Conservation (phyloP, 2,797 vertebrate genomes). For the Neopelma chrysocephalum region DNA sequence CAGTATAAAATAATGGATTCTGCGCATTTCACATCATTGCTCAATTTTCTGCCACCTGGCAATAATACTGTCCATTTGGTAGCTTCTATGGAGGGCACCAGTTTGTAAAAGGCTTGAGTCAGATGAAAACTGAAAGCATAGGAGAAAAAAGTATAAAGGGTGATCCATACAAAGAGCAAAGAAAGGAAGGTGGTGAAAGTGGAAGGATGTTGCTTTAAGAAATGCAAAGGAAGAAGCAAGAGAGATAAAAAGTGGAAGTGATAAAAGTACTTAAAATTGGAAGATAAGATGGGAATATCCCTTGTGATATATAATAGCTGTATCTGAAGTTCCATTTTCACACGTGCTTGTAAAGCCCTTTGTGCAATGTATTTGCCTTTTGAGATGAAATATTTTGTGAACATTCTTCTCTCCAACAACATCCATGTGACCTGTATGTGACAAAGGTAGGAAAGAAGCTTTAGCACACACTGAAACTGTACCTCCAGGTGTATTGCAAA, state of each 20-base stretch:
- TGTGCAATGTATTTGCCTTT: not conserved
- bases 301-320: not conserved
- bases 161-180: not conserved
- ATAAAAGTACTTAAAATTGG: not conserved
- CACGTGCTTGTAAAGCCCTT: not conserved
- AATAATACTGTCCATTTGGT: not conserved
- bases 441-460: not conserved
- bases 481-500: not conserved
- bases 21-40: not conserved
- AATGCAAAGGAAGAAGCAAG: not conserved
- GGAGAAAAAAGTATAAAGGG: not conserved
- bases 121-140: not conserved
- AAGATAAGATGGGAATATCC: not conserved
- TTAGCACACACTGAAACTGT: not conserved
- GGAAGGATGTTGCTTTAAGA: not conserved
- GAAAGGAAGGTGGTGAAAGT: not conserved
- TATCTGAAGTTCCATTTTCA: not conserved
- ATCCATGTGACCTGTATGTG: accelerated
- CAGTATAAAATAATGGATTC: not conserved
- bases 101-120: not conserved
- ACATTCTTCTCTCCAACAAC: not conserved
- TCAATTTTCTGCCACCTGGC: not conserved
- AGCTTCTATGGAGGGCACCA: not conserved
- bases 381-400: not conserved
- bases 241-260: not conserved